Conservation (phyloP, 2,113 vertebrate species). For the Salvelinus alpinus region DNA sequence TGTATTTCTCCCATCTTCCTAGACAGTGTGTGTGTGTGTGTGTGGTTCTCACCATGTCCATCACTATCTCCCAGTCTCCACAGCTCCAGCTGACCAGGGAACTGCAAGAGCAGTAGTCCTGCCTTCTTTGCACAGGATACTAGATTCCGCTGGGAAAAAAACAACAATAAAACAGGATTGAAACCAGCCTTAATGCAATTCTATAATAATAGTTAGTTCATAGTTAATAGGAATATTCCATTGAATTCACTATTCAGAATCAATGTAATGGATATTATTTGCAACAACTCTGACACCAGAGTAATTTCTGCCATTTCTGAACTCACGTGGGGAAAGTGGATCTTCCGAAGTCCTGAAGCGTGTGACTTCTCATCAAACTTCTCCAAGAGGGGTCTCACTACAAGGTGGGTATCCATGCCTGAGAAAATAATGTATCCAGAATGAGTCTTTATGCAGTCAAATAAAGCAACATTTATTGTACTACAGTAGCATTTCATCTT, state of each 20-base stretch:
- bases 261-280: too few species aligned
- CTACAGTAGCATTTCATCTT: too few species aligned
- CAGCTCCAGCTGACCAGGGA: conserved; percentile 87
- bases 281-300: too few species aligned
- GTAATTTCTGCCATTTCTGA: too few species aligned
- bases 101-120: conserved; percentile 91
- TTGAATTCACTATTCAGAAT: too few species aligned
- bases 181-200: too few species aligned
- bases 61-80: conserved; percentile 89
- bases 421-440: not conserved
- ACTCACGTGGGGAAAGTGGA: conserved; percentile 91
- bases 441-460: too few species aligned
- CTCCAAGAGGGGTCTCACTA: conserved; percentile 90
- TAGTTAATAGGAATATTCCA: not conserved
- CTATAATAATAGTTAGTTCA: not conserved
- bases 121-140: conserved; percentile 87
- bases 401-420: conserved; percentile 91
- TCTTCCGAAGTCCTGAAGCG: conserved; percentile 78
- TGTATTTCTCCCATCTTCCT: not conserved
- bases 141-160: conserved; percentile 75
- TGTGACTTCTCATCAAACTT: conserved; percentile 81
- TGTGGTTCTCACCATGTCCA: conserved; percentile 71
- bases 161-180: not conserved
- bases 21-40: not conserved
- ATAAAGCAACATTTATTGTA: too few species aligned